phyloP scores from a whole-genome alignment of 2,797 vertebrate genomes.

The Mionectes olivaceus region DNA sequence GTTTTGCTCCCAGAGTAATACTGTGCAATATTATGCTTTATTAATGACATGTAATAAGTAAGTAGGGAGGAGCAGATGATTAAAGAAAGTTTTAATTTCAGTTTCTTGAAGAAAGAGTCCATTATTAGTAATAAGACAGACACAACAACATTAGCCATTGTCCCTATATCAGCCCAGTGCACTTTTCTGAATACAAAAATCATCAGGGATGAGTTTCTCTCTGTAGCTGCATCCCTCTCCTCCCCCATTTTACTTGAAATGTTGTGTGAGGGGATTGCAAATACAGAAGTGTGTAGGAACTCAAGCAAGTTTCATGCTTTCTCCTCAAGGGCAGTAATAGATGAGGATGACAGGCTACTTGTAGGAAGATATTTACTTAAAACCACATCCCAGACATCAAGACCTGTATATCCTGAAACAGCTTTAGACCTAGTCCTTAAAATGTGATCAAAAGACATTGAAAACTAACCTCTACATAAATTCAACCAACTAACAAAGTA shows the following conservation, averaged over 20 bases:
- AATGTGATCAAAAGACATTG: not conserved
- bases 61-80: not conserved
- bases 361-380: not conserved
- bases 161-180: not conserved
- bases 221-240: not conserved
- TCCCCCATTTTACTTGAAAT: not conserved
- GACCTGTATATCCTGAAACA: not conserved
- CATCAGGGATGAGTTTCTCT: not conserved
- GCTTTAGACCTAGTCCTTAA: not conserved
- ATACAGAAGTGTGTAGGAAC: rapidly evolving
- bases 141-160: not conserved
- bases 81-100: not conserved
- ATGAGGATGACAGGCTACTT: not conserved
- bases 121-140: not conserved
- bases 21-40: not conserved
- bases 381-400: not conserved
- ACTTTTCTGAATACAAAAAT: not conserved
- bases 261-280: not conserved
- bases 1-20: not conserved
- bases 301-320: not conserved
- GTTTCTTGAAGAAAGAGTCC: not conserved
- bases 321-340: not conserved
- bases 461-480: not conserved
- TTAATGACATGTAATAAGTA: not conserved
- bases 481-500: not conserved